phyloP scores from a whole-genome alignment of 1,140 invertebrate species.

The Helicoverpa zea region DNA sequence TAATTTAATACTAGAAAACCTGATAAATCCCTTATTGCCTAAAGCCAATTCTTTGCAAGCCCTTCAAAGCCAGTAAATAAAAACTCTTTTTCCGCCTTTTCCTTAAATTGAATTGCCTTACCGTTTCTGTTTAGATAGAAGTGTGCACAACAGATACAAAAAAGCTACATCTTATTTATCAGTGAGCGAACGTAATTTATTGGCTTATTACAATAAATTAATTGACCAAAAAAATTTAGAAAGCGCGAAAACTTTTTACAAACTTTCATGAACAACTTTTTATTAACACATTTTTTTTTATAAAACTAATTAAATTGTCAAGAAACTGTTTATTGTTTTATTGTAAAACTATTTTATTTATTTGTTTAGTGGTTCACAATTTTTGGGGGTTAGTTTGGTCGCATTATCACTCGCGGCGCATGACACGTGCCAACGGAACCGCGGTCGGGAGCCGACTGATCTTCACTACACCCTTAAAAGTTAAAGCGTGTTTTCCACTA shows the following conservation, averaged over 20 bases:
- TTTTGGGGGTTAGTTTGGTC: conserved; percentile 1
- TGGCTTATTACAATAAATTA: not conserved
- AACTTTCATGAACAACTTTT: conserved; percentile 25
- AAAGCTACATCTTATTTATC: not conserved
- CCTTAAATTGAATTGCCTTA: conserved; percentile 28
- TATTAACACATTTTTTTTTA: not conserved
- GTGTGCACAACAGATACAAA: not conserved
- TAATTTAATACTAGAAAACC: not conserved
- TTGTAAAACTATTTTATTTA: not conserved
- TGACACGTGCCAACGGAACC: conserved; percentile 30
- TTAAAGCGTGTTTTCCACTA: conserved; percentile 19
- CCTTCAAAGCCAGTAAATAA: conserved; percentile 7
- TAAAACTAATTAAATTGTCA: not conserved
- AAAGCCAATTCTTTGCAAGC: not conserved
- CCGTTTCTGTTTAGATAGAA: conserved; percentile 31
- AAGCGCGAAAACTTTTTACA: conserved; percentile 2
- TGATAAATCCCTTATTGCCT: not conserved
- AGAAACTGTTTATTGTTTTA: not conserved
- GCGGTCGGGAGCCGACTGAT: conserved; percentile 50
- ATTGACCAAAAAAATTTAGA: not conserved
- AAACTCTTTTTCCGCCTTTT: conserved; percentile 23
- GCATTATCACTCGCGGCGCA: conserved; percentile 40
- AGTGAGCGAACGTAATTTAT: not conserved
- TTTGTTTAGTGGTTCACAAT: conserved; percentile 1
- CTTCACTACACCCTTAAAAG: conserved; percentile 34